Percentiles rank a stretch among this genome's conserved stretches.
phyloP scores from a whole-genome alignment of 2,113 vertebrate genomes.

The Sebastes fasciatus region DNA sequence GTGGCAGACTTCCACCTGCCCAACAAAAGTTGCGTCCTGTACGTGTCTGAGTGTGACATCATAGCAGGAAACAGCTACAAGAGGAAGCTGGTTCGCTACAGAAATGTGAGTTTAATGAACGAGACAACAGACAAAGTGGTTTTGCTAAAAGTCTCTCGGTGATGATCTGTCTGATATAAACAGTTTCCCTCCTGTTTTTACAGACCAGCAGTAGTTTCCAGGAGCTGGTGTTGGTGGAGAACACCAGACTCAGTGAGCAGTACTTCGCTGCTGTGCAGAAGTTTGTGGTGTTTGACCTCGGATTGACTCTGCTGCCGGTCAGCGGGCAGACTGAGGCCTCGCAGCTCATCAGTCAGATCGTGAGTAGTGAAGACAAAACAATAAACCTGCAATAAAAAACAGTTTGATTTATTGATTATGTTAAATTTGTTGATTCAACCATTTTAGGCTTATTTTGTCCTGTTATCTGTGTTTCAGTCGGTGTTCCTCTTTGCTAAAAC shows the following conservation, averaged over 20 bases:
- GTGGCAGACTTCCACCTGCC: conserved; percentile 92
- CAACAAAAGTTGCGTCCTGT: conserved; percentile 88
- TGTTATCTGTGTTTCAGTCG: not conserved
- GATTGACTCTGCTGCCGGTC: conserved; percentile 90
- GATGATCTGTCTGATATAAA: not conserved
- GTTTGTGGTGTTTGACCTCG: conserved; percentile 91
- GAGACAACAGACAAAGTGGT: accelerated
- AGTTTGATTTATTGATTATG: not conserved
- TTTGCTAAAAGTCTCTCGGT: not conserved
- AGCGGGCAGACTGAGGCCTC: conserved; percentile 88
- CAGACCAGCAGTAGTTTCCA: conserved; percentile 84
- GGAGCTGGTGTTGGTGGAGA: conserved; percentile 90
- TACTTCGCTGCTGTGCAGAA: conserved; percentile 91
- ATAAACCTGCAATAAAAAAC: not conserved
- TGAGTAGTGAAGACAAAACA: conserved; percentile 70
- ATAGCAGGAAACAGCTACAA: conserved; percentile 89
- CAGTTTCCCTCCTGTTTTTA: not conserved
- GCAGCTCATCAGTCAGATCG: conserved; percentile 90
- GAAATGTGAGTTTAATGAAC: conserved; percentile 88
- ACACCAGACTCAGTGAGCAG: conserved; percentile 88
- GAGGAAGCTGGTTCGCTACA: conserved; percentile 89
- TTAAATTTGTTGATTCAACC: not conserved
- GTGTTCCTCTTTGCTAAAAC: not conserved
- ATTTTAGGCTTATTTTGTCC: not conserved
- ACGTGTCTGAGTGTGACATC: conserved; percentile 92